phyloP scores from a whole-genome alignment of 2,113 vertebrate genomes.

The Oxyruncus cristatus region DNA sequence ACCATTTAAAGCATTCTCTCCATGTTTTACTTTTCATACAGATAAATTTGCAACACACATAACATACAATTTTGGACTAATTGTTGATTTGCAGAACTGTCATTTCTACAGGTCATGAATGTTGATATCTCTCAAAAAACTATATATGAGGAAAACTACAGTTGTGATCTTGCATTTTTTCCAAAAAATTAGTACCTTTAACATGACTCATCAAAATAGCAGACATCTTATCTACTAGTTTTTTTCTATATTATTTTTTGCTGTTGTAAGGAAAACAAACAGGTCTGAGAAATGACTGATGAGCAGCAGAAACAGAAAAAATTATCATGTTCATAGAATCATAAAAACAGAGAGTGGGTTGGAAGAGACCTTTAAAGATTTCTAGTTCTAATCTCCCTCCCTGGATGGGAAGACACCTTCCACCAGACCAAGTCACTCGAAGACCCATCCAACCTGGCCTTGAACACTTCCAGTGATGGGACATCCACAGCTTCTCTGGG shows the following conservation, averaged over 20 bases:
- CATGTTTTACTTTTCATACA: not conserved
- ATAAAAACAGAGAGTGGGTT: too few relatives aligned
- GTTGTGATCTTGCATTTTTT: not conserved
- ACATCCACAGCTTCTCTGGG: not conserved
- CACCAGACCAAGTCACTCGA: too few relatives aligned
- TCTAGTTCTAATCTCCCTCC: too few relatives aligned
- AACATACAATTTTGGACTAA: not conserved
- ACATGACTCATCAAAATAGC: not conserved
- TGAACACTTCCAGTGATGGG: too few relatives aligned
- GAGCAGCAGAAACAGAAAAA: not conserved
- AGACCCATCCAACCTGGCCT: too few relatives aligned
- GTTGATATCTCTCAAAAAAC: not conserved
- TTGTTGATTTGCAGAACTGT: not conserved
- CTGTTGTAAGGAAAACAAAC: not conserved
- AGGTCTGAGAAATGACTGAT: not conserved
- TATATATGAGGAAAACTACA: not conserved
- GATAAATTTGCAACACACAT: not conserved
- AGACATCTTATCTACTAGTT: not conserved
- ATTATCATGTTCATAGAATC: too few relatives aligned
- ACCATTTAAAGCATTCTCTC: not conserved
- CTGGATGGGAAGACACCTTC: too few relatives aligned
- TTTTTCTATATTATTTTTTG: not conserved
- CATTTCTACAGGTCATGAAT: not conserved
- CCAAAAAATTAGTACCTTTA: accelerated
- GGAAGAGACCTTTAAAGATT: too few relatives aligned